A percentile compares a stretch with the other conserved stretches of the same genome.
phyloP scores from a whole-genome alignment of 2,888 invertebrate genomes.

The Xestia rhomboidea region DNA sequence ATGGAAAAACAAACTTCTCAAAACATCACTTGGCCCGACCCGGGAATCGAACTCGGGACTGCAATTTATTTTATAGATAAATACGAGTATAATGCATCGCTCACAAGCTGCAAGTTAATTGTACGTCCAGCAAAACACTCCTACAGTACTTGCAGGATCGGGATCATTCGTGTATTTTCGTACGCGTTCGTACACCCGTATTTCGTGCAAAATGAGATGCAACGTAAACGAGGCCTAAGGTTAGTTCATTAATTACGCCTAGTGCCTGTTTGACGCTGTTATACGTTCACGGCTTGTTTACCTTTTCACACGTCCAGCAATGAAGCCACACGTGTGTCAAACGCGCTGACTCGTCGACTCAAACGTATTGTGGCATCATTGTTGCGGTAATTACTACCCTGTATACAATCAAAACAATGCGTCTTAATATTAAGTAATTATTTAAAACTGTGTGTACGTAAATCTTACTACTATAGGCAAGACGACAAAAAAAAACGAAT shows the following conservation, averaged over 20 bases:
- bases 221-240: background rate
- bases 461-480: background rate
- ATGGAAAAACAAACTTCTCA: too few species aligned
- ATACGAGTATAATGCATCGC: background rate
- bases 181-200: background rate
- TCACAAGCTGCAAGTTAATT: background rate
- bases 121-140: background rate
- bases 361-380: background rate
- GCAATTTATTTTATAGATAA: too few species aligned
- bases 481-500: too few species aligned
- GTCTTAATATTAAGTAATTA: background rate
- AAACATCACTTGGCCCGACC: too few species aligned
- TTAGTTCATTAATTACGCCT: constrained; percentile 8
- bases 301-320: background rate
- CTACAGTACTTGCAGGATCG: background rate
- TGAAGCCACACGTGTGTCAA: constrained; percentile 20
- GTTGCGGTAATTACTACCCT: background rate
- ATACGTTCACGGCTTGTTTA: constrained; percentile 16
- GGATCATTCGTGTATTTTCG: background rate
- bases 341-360: constrained; percentile 1
- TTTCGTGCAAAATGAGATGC: background rate
- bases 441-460: background rate
- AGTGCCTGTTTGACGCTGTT: background rate
- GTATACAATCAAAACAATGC: background rate
- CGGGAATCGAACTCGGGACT: too few species aligned